phyloP scores from a whole-genome alignment of 2,888 invertebrate species.

The Papilio protenor region DNA sequence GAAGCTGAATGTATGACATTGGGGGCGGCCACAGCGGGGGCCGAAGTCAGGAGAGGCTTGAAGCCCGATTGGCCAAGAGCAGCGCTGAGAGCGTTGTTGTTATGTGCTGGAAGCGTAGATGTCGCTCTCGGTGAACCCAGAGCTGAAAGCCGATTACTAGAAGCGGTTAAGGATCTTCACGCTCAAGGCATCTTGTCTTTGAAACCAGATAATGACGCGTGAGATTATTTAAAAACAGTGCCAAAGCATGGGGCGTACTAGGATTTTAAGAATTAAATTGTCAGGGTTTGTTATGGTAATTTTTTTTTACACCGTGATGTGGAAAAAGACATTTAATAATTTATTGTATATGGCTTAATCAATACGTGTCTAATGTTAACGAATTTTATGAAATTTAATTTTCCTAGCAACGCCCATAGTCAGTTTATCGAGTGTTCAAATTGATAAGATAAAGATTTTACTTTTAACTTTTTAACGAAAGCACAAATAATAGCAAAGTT shows the following conservation, averaged over 20 bases:
- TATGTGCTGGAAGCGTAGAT: conserved; percentile 92
- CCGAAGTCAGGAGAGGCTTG: conserved; percentile 75
- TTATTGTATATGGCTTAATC: conserved; percentile 34
- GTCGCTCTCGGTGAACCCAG: conserved; percentile 90
- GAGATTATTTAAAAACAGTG: conserved; percentile 58
- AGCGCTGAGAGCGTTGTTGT: conserved; percentile 88
- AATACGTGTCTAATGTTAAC: conserved; percentile 6
- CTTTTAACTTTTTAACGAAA: conserved; percentile 61
- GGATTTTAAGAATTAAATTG: conserved; percentile 31
- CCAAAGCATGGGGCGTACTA: conserved; percentile 59
- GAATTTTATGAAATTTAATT: conserved; percentile 18
- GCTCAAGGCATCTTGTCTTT: conserved; percentile 87
- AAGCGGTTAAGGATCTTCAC: conserved; percentile 89
- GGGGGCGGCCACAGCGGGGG: conserved; percentile 85
- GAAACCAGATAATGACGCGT: conserved; percentile 74
- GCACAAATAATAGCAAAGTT: conserved; percentile 64
- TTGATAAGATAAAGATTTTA: conserved; percentile 44
- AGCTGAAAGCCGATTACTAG: conserved; percentile 90
- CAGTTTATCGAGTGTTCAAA: conserved; percentile 20
- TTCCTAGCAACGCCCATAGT: conserved; percentile 26
- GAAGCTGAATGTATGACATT: conserved; percentile 85
- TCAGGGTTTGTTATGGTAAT: conserved; percentile 34
- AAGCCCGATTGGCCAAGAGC: conserved; percentile 87
- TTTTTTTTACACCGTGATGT: conserved; percentile 24
- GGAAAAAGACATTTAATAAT: conserved; percentile 14